phyloP scores from a whole-genome alignment of 2,888 invertebrate genomes.

The Philonicus albiceps region DNA sequence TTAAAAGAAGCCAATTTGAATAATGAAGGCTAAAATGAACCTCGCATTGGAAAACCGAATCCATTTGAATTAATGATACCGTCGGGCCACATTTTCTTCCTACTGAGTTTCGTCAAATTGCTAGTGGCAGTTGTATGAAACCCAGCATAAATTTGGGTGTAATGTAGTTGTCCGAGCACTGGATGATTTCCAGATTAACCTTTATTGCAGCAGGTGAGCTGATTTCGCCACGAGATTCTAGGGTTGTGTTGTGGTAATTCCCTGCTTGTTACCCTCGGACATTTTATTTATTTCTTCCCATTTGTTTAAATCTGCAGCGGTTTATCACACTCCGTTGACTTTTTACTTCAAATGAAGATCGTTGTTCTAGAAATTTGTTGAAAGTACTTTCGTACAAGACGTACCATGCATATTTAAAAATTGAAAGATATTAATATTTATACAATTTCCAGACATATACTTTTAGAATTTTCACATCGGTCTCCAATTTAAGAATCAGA shows the following conservation, averaged over 20 bases:
- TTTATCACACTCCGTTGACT: neutral
- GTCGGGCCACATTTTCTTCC: neutral
- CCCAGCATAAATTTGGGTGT: neutral
- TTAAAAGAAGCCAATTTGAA: slow-evolving; percentile 40
- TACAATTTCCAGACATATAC: neutral
- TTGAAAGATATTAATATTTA: neutral
- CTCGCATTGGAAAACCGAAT: neutral
- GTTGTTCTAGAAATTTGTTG: neutral
- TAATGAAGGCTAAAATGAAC: slow-evolving; percentile 37
- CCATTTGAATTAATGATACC: slow-evolving; percentile 35
- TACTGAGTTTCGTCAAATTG: slow-evolving; percentile 35
- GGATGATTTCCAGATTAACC: slow-evolving; percentile 14
- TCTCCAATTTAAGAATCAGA: neutral
- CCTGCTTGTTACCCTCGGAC: neutral
- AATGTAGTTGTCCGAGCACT: neutral
- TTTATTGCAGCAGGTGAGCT: neutral
- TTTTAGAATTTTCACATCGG: neutral
- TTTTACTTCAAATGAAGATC: neutral
- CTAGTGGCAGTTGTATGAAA: slow-evolving; percentile 10
- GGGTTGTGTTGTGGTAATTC: neutral
- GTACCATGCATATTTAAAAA: neutral
- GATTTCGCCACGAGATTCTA: neutral
- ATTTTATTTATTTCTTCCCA: neutral
- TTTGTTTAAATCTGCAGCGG: neutral
- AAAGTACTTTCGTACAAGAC: neutral